Base-by-base conservation (phyloP, 2,888 invertebrate species). In the Brassicogethes aeneus region DNA sequence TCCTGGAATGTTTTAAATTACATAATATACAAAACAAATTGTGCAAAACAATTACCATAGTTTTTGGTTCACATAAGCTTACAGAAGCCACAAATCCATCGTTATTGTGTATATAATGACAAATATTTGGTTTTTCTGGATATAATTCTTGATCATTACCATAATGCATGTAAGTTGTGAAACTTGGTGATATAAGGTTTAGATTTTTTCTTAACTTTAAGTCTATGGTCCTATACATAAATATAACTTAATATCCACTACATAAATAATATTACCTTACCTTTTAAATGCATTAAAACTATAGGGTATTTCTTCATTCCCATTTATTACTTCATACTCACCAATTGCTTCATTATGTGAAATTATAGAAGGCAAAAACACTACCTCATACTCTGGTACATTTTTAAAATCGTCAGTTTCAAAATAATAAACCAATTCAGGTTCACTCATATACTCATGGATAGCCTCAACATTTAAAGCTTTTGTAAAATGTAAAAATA, bases 41-140 rank as follows among this genome's bases (percentile, higher is more conserved):
- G 3, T 3, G 17, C 15, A 15, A 32, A 56, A 46, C 14, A 68
- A 75, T 73, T 65, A 84, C 83, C 62, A 83, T 70, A 35, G 74
- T 66, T 54, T 75, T 73, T 47, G 77, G 73, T 48, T 74, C 70
- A 61, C 83, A 84, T 31, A 80, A 73, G 49, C 79, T 83, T 47
- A 85, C 71, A 1, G 84, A 81, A 5, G 83, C 84, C 1, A 79
- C 75, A 15, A 72, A 70, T 10, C 64, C 65, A 1, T 66, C 66
- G 47, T 78, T 75, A 2, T 69, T 59, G 60, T 84, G 81, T 35
- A 82, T 66, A 64, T 76, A 85, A 60, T 83, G 79, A 58, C 84
- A 84, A 29, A 73, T 70, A 12, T 69, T 51, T 2, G 64, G 55
- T 10, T 57, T 52, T 36, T 54, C 50, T n/a, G 64, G 51, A 16